Evolutionary conservation across 2,113 vertebrate species (phyloP).

Genomic region (Cryptotis parvus): DNA sequence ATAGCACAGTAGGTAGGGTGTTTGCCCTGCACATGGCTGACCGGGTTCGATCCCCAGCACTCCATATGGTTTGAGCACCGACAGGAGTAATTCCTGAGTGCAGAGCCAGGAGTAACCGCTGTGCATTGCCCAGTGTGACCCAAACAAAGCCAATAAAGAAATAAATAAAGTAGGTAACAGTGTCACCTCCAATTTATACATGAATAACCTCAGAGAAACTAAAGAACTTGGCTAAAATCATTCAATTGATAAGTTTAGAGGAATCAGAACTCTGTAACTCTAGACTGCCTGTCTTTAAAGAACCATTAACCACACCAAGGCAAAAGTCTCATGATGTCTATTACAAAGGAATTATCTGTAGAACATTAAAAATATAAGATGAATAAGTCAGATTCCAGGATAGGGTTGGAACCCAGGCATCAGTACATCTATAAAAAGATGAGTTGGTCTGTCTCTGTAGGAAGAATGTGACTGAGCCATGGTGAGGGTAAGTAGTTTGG

Average conservation of each 20-base stretch:
- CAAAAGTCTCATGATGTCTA: neutral
- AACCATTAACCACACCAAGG: neutral
- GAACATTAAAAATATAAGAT: constrained; percentile 32
- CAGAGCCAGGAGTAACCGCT: too few relatives aligned
- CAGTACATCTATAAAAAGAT: neutral
- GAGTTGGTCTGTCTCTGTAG: neutral
- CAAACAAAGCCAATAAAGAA: too few relatives aligned
- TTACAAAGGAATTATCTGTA: neutral
- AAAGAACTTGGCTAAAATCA: neutral
- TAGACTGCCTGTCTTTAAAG: constrained; percentile 6
- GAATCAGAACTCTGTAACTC: constrained; percentile 41
- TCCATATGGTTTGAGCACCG: too few relatives aligned
- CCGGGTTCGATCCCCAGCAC: too few relatives aligned
- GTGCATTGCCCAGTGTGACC: too few relatives aligned
- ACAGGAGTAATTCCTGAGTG: too few relatives aligned
- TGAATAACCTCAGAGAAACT: constrained; percentile 17
- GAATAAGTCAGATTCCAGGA: constrained; percentile 9
- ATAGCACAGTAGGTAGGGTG: too few relatives aligned
- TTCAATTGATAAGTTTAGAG: neutral
- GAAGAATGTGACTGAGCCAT: neutral
- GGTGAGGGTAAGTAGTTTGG: neutral
- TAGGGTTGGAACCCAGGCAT: neutral
- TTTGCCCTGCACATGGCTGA: too few relatives aligned
- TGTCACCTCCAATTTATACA: constrained; percentile 45
- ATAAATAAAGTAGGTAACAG: neutral